Conservation (phyloP, 2,113 vertebrate species). For the Falco punctatus region DNA sequence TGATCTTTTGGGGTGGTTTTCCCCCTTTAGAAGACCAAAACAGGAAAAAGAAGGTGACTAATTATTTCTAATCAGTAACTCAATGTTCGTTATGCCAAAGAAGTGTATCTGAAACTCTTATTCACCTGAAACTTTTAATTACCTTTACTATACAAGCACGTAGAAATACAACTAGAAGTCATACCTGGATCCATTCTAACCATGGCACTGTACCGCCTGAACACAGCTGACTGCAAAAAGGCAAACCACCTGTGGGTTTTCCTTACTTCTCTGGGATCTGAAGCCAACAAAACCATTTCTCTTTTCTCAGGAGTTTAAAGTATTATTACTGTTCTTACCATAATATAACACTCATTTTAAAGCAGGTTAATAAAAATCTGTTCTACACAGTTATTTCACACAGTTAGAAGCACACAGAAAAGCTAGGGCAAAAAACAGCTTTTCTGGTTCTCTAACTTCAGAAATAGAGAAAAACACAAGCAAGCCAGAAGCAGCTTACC, state of each 20-base stretch:
- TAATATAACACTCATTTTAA: background rate
- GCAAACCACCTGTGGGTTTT: background rate
- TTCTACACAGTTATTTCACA: background rate
- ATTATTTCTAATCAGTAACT: background rate
- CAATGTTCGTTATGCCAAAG: background rate
- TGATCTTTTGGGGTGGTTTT: background rate
- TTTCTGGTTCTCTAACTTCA: background rate
- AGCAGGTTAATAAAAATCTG: background rate
- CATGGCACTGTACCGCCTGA: background rate
- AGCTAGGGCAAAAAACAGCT: background rate
- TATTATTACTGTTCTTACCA: background rate
- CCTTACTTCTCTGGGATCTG: background rate
- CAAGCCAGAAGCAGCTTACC: background rate
- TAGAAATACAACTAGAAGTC: background rate
- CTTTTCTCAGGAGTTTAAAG: background rate
- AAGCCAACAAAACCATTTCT: background rate
- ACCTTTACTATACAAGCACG: background rate
- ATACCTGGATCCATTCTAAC: background rate
- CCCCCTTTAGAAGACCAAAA: background rate
- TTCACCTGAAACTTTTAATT: background rate
- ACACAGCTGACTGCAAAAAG: background rate
- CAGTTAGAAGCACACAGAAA: background rate
- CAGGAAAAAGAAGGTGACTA: background rate
- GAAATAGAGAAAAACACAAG: background rate
- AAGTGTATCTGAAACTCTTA: background rate